phyloP scores from a whole-genome alignment of 2,797 vertebrate species.

The Denticeps clupeoides region DNA sequence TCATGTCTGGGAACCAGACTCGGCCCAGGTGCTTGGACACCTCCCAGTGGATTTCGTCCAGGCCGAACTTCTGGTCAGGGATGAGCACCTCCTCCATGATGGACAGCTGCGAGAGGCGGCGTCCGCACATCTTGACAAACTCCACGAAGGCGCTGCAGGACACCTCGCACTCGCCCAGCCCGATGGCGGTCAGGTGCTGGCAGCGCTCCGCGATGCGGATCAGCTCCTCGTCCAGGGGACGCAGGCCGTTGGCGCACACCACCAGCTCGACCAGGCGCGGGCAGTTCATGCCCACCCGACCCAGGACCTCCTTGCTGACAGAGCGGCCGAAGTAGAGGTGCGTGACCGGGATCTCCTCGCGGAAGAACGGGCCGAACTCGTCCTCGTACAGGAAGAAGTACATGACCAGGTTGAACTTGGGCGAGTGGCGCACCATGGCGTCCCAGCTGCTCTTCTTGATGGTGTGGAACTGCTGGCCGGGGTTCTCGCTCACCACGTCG shows the following conservation, averaged over 20 bases:
- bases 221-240: too few species aligned
- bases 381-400: constrained; percentile 98
- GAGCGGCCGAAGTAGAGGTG: constrained; percentile 97
- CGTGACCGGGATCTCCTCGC: constrained; percentile 87
- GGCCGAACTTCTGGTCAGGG: constrained; percentile 87
- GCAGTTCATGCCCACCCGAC: too few species aligned
- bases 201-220: too few species aligned
- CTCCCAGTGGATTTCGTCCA: constrained; percentile 98
- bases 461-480: constrained; percentile 86
- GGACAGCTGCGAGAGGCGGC: constrained; percentile 86
- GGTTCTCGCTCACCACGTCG: constrained; percentile 93
- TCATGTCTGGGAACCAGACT: too few species aligned
- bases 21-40: too few species aligned
- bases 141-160: too few species aligned
- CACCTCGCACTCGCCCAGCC: too few species aligned
- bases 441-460: constrained; percentile 99
- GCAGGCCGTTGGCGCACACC: too few species aligned
- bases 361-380: too few species aligned
- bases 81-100: constrained; percentile 98
- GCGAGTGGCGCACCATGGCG: constrained; percentile 91
- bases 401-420: constrained; percentile 97
- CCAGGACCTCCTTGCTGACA: constrained; percentile 91
- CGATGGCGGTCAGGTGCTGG: too few species aligned
- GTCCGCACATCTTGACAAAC: constrained; percentile 95
- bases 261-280: too few species aligned